A percentile compares a stretch with the other conserved stretches of the same genome.
Evolutionary conservation across 2,113 vertebrate species (phyloP).

Genomic region (Pica pica): DNA sequence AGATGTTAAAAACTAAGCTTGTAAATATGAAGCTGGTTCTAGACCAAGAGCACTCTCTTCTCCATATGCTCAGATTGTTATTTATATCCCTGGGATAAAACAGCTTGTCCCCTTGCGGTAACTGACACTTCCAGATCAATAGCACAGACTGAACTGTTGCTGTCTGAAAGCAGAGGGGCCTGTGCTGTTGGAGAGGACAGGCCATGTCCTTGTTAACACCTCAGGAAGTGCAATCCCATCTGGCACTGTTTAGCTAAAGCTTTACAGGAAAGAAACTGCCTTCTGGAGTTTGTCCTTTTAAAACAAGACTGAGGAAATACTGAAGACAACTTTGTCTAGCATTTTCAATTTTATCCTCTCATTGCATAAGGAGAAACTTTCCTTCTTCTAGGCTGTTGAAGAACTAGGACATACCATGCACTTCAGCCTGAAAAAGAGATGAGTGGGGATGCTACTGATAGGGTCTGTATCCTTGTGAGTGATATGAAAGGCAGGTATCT

Average conservation of each 20-base stretch:
- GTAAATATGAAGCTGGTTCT: neutral
- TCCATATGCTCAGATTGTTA: neutral
- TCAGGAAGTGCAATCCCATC: slow-evolving; percentile 34
- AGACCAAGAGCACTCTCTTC: neutral
- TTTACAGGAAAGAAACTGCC: neutral
- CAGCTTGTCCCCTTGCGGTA: neutral
- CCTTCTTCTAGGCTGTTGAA: neutral
- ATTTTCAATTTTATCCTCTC: neutral
- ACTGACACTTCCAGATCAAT: slow-evolving; percentile 42
- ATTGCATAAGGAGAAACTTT: neutral
- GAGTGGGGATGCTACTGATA: neutral
- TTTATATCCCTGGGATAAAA: slow-evolving; percentile 24
- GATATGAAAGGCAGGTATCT: neutral
- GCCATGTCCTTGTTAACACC: slow-evolving; percentile 36
- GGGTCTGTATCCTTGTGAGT: neutral
- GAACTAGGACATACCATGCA: neutral
- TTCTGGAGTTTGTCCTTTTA: slow-evolving; percentile 18
- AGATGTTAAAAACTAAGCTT: neutral
- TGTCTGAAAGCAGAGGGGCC: neutral
- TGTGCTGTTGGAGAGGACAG: neutral
- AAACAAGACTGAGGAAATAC: neutral
- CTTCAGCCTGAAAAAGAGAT: neutral
- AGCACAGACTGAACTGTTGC: neutral
- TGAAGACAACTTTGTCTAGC: neutral
- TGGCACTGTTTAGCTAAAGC: slow-evolving; percentile 4